A percentile compares a stretch with the other conserved stretches of the same genome.
Conservation (phyloP, 2,888 invertebrate species). For the Acanthosepion lycidas region DNA sequence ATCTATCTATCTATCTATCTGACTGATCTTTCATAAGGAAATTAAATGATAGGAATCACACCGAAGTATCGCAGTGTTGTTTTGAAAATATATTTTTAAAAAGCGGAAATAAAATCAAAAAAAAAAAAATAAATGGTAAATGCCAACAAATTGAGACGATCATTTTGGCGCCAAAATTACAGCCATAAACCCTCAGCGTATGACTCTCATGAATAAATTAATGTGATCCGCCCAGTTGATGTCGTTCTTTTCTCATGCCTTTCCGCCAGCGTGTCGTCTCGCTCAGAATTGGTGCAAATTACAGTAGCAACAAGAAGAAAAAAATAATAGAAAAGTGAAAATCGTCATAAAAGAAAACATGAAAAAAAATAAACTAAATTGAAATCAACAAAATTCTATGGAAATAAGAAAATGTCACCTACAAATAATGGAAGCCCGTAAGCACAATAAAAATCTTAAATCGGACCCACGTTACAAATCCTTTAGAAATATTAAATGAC, state of each 20-base stretch:
- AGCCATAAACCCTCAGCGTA: background rate
- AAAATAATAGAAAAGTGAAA: background rate
- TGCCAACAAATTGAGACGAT: background rate
- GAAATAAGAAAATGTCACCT: too few relatives aligned
- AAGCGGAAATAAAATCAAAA: background rate
- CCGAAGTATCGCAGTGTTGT: background rate
- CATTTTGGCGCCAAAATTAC: constrained; percentile 17
- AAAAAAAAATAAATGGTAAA: too few relatives aligned
- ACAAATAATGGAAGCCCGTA: too few relatives aligned
- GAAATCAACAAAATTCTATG: too few relatives aligned
- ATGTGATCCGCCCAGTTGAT: background rate
- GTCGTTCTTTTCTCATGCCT: background rate
- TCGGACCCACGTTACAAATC: too few relatives aligned
- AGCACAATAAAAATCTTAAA: too few relatives aligned
- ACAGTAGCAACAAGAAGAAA: background rate
- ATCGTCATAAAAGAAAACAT: background rate
- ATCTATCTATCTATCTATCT: too few relatives aligned
- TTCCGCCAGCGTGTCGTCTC: background rate
- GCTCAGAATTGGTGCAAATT: background rate
- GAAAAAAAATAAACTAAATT: background rate
- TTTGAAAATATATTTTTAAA: background rate
- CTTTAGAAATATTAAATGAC: too few relatives aligned
- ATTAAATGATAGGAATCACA: too few relatives aligned
- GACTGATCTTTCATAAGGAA: too few relatives aligned
- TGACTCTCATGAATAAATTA: constrained; percentile 6